Base-by-base conservation (phyloP, 2,888 invertebrate genomes). In the Pomacea canaliculata region DNA sequence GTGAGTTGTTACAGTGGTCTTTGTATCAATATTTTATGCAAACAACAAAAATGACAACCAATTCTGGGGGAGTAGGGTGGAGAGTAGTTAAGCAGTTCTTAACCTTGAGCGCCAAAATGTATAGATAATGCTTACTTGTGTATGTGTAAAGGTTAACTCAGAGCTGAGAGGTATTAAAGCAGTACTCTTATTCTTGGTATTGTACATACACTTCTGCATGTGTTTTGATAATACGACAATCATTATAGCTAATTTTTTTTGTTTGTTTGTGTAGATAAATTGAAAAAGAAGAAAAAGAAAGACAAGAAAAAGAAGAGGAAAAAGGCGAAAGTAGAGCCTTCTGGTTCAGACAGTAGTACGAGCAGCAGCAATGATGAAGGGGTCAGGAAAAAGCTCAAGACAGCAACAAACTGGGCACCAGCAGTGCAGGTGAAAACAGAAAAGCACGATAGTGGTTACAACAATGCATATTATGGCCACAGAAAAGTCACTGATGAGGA, bases 291-390 rank as follows among this genome's bases (percentile, higher is more conserved):
- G 70, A 83, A 86, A 73, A 83, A 83, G 71, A 82, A 83, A 74
- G 83, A 83, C 76, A 81, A 83, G 70, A 85, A 86, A 70, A 82
- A 85, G 80, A 83, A 85, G 76, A 87, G 85, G 78, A 85, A 85
- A 79, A 86, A 86, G 70, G 84, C 84, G 72, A 83, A 78, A 46
- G 67, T 60, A 46, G 74, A 73, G 12, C 72, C 49, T 37, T 72
- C 76, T 10, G 76, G 48, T 8, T 69, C 69, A 10, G 74, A 69
- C 62, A 73, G 73, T 60, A 73, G 68, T 65, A 51, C 16, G n/a
- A 59, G 60, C 12, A 59, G 60, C 60, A 59, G 51, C 10, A 70
- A 73, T 59, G 78, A 73, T 13, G 65, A 68, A 9, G 27, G 60
- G 13, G 19, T 23, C 12, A 37, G 48, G 13, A 59, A 49, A 23